Conservation (phyloP, 2,888 invertebrate species). For the Pristionchus maxplancki region DNA sequence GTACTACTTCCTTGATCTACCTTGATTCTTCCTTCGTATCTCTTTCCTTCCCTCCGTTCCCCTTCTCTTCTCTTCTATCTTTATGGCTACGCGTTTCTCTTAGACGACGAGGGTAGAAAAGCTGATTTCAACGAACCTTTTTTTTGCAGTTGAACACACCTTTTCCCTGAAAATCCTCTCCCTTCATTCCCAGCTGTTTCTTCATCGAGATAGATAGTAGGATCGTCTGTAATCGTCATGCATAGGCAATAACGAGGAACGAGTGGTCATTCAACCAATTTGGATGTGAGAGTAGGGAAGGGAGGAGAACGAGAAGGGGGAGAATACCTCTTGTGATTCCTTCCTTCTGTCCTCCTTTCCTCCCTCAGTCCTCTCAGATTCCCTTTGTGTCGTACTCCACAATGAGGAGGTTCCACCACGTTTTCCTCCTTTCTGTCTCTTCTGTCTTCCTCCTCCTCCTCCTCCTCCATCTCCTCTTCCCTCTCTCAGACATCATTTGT, state of each 20-base stretch:
- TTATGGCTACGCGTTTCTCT: slow-evolving; percentile 15
- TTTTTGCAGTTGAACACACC: background rate
- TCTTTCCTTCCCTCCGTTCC: background rate
- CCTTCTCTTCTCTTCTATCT: background rate
- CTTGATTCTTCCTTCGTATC: slow-evolving; percentile 31
- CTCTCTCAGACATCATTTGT: slow-evolving; percentile 38
- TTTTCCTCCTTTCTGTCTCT: background rate
- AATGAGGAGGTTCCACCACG: slow-evolving; percentile 18
- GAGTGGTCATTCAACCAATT: slow-evolving; percentile 23
- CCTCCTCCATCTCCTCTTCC: too few species aligned
- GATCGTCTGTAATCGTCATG: background rate
- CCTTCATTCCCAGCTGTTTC: background rate
- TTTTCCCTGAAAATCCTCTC: background rate
- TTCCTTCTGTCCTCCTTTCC: background rate
- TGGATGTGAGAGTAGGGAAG: slow-evolving; percentile 18
- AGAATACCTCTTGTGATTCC: slow-evolving; percentile 28
- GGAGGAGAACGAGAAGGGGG: background rate
- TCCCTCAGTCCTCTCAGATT: slow-evolving; percentile 30
- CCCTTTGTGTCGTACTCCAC: slow-evolving; percentile 25
- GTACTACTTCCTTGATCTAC: slow-evolving; percentile 26
- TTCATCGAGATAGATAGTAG: background rate
- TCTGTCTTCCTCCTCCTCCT: background rate
- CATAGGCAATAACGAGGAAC: background rate
- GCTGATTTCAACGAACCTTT: background rate
- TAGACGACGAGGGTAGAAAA: background rate